Base-by-base conservation (phyloP, 2,797 vertebrate genomes). In the Pempheris klunzingeri region DNA sequence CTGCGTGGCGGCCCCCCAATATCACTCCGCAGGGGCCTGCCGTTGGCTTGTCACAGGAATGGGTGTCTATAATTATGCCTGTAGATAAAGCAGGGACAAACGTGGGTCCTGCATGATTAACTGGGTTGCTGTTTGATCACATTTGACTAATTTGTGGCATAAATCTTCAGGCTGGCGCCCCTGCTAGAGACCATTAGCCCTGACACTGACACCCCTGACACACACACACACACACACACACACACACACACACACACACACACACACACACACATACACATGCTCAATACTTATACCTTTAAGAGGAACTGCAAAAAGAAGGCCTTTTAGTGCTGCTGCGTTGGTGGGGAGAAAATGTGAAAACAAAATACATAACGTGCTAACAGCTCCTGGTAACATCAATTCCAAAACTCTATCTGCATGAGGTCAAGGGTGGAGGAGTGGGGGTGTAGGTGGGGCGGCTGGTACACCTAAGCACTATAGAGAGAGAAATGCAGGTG, bases 131-230 rank as follows among this genome's bases (percentile, higher is more conserved):
- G 94, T 96, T 96, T 96, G 95, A 96, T 97, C 95, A 95, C 93
- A 96, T 96, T 96, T 96, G 95, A 96, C 96, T 96, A 96, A 97
- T 97, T 96, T 96, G 94, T 92, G 91, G 91, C 93, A 96, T 96
- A 96, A 96, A 96, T 96, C 96, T 96, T 96, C 94, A 94, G 90
- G 93, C 82, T 67, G 81, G 88, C 80, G 78, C 88, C 90, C 84
- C 92, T 91, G 91, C 87, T 90, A 93, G 88, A 93, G 88, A 88
- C 89, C 93, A 93, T 93, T 91, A 92, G 90, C 86, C 90, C 87
- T 91, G 87, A 92, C 90, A 91, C 87, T 92, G 93, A 92, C 92
- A 93, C 82, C 89, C 77, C 77, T 87, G 83, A 92, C 84, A 92
- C 78, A 76, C 74, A 69, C 74, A 76, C 72, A 83, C 63, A 79